phyloP scores from a whole-genome alignment of 2,113 vertebrate genomes.

The Microtus ochrogaster region DNA sequence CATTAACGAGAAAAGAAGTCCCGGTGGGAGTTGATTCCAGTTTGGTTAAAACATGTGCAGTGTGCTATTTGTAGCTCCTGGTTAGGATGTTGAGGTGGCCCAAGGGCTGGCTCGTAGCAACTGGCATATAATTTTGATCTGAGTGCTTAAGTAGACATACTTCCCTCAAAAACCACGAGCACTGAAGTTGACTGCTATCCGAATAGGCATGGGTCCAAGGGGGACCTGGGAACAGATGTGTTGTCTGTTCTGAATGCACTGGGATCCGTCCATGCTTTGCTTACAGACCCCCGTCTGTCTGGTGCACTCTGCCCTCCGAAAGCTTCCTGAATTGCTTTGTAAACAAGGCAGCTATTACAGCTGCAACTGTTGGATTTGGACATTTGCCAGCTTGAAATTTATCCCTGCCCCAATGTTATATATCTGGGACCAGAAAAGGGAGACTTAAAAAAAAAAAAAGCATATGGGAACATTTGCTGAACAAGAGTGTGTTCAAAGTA shows the following conservation, averaged over 20 bases:
- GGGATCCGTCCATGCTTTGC: slow-evolving; percentile 76
- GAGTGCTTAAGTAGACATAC: slow-evolving; percentile 25
- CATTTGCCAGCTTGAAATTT: slow-evolving; percentile 78
- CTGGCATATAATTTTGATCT: slow-evolving; percentile 58
- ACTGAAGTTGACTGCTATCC: slow-evolving; percentile 54
- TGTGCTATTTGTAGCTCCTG: slow-evolving; percentile 5
- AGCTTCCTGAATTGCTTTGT: slow-evolving; percentile 84
- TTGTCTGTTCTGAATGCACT: slow-evolving; percentile 69
- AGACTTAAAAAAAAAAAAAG: neutral
- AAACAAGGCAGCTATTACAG: slow-evolving; percentile 82
- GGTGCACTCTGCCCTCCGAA: slow-evolving; percentile 82
- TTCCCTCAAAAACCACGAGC: slow-evolving; percentile 54
- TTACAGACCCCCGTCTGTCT: slow-evolving; percentile 81
- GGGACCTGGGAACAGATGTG: slow-evolving; percentile 81
- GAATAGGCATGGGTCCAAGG: slow-evolving; percentile 62
- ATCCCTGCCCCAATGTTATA: slow-evolving; percentile 75
- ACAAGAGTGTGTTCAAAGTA: neutral
- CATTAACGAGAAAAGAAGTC: accelerated
- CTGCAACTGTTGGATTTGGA: slow-evolving; percentile 81
- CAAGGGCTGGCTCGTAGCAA: neutral
- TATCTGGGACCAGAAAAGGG: slow-evolving; percentile 63
- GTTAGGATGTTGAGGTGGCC: neutral
- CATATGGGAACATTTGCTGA: slow-evolving; percentile 40
- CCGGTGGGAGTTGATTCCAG: accelerated
- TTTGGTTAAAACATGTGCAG: accelerated